Evolutionary conservation across 2,888 invertebrate genomes (phyloP), one percentile per base, ranked within the genome.

Genomic region (Cremastinae sp.): DNA sequence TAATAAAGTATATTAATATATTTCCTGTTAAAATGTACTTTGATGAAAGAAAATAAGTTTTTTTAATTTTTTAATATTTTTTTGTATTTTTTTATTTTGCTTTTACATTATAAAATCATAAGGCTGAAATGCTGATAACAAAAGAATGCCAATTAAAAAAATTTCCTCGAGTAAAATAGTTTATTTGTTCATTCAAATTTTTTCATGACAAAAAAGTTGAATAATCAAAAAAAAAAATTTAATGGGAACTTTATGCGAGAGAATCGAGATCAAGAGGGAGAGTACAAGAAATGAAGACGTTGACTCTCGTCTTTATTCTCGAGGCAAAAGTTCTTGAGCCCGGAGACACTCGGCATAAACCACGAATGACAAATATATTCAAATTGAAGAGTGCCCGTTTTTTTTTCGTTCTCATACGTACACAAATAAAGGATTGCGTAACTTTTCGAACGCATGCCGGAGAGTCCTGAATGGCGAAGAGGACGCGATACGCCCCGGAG

Each of bases 321-420:
- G 45, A 45, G 18, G 41, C 43, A 58, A 41, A 59, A 45, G 35
- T 45, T 28, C 68, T 10, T 37, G 70, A 51, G 43, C 53, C 45
- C 45, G 37, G 16, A 53, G 28, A 59, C 53, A 35, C 51, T 53
- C 45, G 53, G 64, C 39, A 39, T 69, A 49, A 64, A 70, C 58
- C 51, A 59, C 56, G 74, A 74, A 70, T 70, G 70, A 70, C 70
- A 70, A 75, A 75, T 75, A 70, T 75, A 75, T 75, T 75, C 70
- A 75, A 75, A 75, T 75, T 70, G 59, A 65, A 75, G 70, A 65
- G 53, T 47, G 70, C 51, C 58, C n/a, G 59, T 62, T 47, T 47
- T 43, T 51, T 62, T 35, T 28, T 20, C 18, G 35, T n/a, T 22
- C 22, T 43, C 47, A 20, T 56, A 49, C 35, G 28, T 14, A 39